A percentile compares a stretch with the other conserved stretches of the same genome.
phyloP scores from a whole-genome alignment of 2,888 invertebrate species.

The Gibbula magus region DNA sequence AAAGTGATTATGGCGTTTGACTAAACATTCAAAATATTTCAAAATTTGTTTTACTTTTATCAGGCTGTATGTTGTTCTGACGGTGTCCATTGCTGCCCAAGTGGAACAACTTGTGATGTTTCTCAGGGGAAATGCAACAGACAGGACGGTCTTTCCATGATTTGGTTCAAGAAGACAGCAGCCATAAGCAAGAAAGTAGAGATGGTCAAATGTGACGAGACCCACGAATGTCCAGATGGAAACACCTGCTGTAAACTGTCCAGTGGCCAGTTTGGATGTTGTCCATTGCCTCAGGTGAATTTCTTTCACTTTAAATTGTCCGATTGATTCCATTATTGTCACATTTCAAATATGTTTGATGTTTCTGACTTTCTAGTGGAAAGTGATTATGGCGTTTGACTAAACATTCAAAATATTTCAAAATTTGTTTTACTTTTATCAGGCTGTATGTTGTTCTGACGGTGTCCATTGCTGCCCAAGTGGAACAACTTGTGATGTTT shows the following conservation, averaged over 20 bases:
- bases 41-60: background rate
- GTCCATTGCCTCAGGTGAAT: constrained; percentile 36
- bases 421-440: too few relatives aligned
- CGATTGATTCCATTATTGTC: too few relatives aligned
- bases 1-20: background rate
- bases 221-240: constrained; percentile 50
- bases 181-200: background rate
- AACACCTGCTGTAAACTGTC: constrained; percentile 61
- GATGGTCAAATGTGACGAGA: constrained; percentile 43
- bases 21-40: too few relatives aligned
- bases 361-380: background rate
- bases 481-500: constrained; percentile 47
- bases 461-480: constrained; percentile 58
- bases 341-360: background rate
- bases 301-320: background rate
- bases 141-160: constrained; percentile 40
- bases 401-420: too few relatives aligned
- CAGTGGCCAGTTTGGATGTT: constrained; percentile 44
- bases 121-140: constrained; percentile 47
- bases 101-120: constrained; percentile 58
- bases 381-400: too few relatives aligned
- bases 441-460: constrained; percentile 64
- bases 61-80: constrained; percentile 71
- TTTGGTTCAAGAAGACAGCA: constrained; percentile 40
- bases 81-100: constrained; percentile 69